Evolutionary conservation across 2,113 vertebrate genomes (phyloP), one percentile per base, ranked within the genome.

Genomic region (Desmodus rotundus): DNA sequence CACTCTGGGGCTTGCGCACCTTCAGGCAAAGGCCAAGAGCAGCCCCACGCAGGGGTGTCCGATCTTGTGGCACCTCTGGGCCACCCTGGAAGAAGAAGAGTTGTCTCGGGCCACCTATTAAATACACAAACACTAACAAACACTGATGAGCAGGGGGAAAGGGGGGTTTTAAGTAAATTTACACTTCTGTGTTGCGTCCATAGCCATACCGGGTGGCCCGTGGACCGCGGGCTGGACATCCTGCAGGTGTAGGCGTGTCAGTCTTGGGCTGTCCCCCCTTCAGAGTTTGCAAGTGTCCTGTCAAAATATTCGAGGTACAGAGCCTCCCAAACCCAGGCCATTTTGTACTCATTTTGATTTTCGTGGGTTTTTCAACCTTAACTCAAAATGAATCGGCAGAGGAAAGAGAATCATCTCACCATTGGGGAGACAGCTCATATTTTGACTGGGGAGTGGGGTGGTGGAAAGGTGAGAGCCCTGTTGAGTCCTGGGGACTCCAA

Each of bases 381-480:
- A 96, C 96, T 97, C 98, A 97, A 98, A 97, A 97, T 93, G 97
- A 97, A 96, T 84, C 97, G 95, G 97, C 93, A 97, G 97, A 97
- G 95, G 92, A 97, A 96, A 97, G 90, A 98, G 97, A 94, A 98
- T 80, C 92, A 93, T 97, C 96, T 96, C 82, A 84, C 91, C 81
- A 89, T 63, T 94, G 94, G 84, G 94, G 96, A 97, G 97, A 93
- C 91, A 80, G 97, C 96, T 98, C 97, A 96, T 97, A 97, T 96
- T 93, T n/a, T 73, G 97, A 98, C 97, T 93, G 77, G 72, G 81
- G 81, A 61, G 43, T 2, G 36, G 15, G 41, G 67, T 0, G 4
- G 7, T 11, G 31, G 28, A 83, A 19, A 56, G 70, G 14, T 4
- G 33, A 85, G 38, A 47, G 41, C 26, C 41, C 33, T 8, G 0